These are phyloP conservation scores for Micrasema minimum DNA, from an alignment of 1,140 invertebrate genomes.

Conservation along the genomic window DNA sequence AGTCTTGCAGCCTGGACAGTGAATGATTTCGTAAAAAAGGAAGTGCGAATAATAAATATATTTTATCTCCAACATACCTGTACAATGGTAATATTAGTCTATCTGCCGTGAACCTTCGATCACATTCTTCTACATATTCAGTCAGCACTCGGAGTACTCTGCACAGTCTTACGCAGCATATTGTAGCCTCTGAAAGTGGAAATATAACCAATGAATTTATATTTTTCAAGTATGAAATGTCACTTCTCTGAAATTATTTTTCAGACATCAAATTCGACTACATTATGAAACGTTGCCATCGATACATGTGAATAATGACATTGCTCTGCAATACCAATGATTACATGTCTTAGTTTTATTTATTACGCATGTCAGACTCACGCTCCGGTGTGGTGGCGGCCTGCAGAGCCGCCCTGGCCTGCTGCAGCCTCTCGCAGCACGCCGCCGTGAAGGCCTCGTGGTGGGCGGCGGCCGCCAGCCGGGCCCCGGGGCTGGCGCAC, in stretches of 20 bases:
- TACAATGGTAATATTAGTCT: constrained; percentile 89
- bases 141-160: constrained; percentile 93
- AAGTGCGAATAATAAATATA: too few relatives aligned
- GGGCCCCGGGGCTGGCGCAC: constrained; percentile 91
- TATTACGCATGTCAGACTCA: too few relatives aligned
- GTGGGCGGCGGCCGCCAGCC: constrained; percentile 85
- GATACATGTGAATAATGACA: too few relatives aligned
- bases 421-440: constrained; percentile 88
- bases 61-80: too few relatives aligned
- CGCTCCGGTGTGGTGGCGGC: constrained; percentile 51
- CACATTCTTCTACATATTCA: constrained; percentile 96
- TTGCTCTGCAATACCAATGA: too few relatives aligned
- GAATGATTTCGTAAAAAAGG: too few relatives aligned
- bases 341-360: too few relatives aligned
- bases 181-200: constrained; percentile 61
- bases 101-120: constrained; percentile 90
- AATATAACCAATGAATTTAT: not conserved
- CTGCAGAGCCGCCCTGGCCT: constrained; percentile 75
- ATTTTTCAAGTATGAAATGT: not conserved
- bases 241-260: too few relatives aligned
- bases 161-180: constrained; percentile 79
- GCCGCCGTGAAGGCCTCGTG: constrained; percentile 92
- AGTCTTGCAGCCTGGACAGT: too few relatives aligned
- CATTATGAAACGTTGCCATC: too few relatives aligned
- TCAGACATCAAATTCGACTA: too few relatives aligned